phyloP scores from a whole-genome alignment of 2,113 vertebrate genomes.

The Rousettus leschenaultii region DNA sequence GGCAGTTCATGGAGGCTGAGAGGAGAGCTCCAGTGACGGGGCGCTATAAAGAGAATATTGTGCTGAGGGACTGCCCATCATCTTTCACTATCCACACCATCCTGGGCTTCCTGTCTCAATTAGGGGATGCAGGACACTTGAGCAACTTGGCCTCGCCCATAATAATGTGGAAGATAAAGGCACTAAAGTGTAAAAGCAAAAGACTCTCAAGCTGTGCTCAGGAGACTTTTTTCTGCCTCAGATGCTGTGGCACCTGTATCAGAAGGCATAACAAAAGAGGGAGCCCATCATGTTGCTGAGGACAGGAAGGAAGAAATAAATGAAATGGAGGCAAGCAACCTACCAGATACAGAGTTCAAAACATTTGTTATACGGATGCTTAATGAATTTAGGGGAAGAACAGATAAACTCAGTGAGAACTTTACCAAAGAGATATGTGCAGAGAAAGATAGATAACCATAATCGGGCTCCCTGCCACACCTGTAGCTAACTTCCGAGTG shows the following conservation, averaged over 20 bases:
- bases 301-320: not conserved
- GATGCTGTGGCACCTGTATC: too few species aligned
- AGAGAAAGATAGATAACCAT: too few species aligned
- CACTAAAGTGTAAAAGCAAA: not conserved
- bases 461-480: too few species aligned
- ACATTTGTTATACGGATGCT: too few species aligned
- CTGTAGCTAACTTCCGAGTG: too few species aligned
- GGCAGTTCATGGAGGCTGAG: not conserved
- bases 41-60: not conserved
- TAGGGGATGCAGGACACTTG: not conserved
- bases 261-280: not conserved
- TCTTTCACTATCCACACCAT: not conserved
- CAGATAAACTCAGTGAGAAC: too few species aligned
- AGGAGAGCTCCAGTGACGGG: not conserved
- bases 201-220: not conserved
- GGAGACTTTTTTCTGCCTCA: not conserved
- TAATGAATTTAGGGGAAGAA: too few species aligned
- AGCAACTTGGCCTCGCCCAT: not conserved
- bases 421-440: too few species aligned
- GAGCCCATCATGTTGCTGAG: not conserved
- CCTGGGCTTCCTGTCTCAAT: not conserved
- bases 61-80: not conserved
- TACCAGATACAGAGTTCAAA: too few species aligned
- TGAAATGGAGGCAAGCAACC: too few species aligned
- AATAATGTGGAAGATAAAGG: not conserved